Percentiles rank a stretch among this genome's conserved stretches.
These are phyloP conservation scores for Oxyteleia sp. DNA, from an alignment of 2,888 invertebrate species.

Conservation along the genomic window DNA sequence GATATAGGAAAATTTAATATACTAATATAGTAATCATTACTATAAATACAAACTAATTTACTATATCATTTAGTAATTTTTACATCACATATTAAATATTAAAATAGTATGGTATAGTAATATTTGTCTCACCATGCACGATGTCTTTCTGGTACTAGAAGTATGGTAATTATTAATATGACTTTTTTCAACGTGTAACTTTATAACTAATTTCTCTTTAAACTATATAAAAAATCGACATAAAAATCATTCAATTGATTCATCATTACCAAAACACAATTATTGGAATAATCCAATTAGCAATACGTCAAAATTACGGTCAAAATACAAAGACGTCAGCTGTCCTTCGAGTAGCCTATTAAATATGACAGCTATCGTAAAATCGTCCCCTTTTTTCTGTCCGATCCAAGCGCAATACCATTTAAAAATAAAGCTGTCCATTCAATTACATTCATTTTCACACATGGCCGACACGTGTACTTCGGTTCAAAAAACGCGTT, in stretches of 20 bases:
- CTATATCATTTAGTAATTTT: too few relatives aligned
- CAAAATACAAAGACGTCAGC: constrained; percentile 27
- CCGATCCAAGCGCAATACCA: constrained; percentile 17
- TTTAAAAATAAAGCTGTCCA: constrained; percentile 54
- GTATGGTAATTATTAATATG: too few relatives aligned
- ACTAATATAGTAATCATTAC: too few relatives aligned
- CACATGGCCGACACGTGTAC: constrained; percentile 62
- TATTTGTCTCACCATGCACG: too few relatives aligned
- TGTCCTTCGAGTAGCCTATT: constrained; percentile 26
- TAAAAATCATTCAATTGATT: not conserved
- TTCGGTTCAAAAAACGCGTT: constrained; percentile 31
- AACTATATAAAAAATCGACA: not conserved
- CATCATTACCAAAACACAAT: not conserved
- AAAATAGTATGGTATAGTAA: too few relatives aligned
- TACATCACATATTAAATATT: too few relatives aligned
- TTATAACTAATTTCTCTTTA: not conserved
- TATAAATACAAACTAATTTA: too few relatives aligned
- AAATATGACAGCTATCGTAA: constrained; percentile 45
- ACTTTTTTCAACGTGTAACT: too few relatives aligned
- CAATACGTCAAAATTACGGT: not conserved
- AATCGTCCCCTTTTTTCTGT: constrained; percentile 23
- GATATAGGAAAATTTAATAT: too few relatives aligned
- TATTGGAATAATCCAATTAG: not conserved
- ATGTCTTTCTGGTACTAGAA: too few relatives aligned
- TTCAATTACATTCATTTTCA: constrained; percentile 54